phyloP scores from a whole-genome alignment of 2,797 vertebrate genomes.

The Urophycis tenuis region DNA sequence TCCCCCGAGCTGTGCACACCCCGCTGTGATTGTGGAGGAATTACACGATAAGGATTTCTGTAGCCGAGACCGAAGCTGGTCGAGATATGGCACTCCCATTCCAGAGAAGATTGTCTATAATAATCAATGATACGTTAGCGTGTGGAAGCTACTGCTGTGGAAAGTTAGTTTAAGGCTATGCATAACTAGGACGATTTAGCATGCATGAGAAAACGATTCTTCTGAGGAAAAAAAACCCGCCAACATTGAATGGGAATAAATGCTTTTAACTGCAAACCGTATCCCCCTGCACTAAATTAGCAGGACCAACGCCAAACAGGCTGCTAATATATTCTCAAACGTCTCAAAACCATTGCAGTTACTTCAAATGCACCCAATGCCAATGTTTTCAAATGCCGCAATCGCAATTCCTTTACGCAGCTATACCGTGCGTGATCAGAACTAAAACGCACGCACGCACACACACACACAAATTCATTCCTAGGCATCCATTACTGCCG shows the following conservation, averaged over 20 bases:
- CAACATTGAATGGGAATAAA: not conserved
- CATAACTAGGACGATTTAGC: not conserved
- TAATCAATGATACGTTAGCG: not conserved
- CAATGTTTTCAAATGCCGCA: no score
- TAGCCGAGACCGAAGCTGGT: not conserved
- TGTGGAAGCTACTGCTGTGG: not conserved
- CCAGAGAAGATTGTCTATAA: not conserved
- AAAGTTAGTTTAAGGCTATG: not conserved
- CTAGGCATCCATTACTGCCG: not conserved
- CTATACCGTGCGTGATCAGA: no score
- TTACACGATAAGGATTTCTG: conserved; percentile 32
- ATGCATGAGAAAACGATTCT: not conserved
- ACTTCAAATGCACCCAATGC: no score
- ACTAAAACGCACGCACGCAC: not conserved
- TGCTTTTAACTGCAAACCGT: not conserved
- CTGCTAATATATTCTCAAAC: not conserved
- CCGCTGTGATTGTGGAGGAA: conserved; percentile 45
- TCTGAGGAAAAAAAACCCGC: not conserved
- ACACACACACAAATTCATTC: not conserved
- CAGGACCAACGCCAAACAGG: not conserved
- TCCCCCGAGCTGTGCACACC: conserved; percentile 38
- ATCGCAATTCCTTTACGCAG: no score
- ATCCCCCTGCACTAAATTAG: not conserved
- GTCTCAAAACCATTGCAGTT: not conserved
- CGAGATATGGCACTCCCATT: not conserved